Percentiles rank a stretch among this genome's conserved stretches.
phyloP scores from a whole-genome alignment of 2,888 invertebrate species.

The Lasioglossum calceatum region DNA sequence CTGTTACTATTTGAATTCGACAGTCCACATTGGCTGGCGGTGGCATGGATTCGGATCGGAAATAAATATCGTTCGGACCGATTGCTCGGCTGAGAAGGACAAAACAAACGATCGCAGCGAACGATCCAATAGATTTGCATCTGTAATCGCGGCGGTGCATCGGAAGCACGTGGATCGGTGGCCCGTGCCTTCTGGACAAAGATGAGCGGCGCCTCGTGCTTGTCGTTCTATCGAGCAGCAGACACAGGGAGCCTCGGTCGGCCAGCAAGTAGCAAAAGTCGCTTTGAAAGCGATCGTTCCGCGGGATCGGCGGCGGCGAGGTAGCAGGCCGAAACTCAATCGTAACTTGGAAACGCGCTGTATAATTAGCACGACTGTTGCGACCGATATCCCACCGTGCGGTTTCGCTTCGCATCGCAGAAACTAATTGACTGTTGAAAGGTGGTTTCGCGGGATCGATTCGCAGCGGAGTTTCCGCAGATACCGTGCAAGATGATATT shows the following conservation, averaged over 20 bases:
- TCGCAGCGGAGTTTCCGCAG: constrained; percentile 45
- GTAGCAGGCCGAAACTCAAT: constrained; percentile 62
- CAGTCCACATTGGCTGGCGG: neutral
- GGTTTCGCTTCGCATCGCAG: constrained; percentile 55
- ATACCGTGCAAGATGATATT: constrained; percentile 41
- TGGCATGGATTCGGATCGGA: neutral
- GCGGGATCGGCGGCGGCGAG: constrained; percentile 59
- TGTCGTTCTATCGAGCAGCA: neutral
- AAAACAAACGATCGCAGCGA: neutral
- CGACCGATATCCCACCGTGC: constrained; percentile 57
- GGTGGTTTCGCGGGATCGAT: constrained; percentile 54
- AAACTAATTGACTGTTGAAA: constrained; percentile 64
- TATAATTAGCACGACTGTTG: constrained; percentile 63
- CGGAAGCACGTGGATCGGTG: constrained; percentile 9
- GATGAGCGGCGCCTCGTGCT: neutral
- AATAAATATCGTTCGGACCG: constrained; percentile 23
- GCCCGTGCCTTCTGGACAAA: neutral
- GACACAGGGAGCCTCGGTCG: constrained; percentile 9
- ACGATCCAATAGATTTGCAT: constrained; percentile 35
- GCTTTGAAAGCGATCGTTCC: constrained; percentile 29
- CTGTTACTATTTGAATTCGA: neutral
- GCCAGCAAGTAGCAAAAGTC: constrained; percentile 20
- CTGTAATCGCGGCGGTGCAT: constrained; percentile 29
- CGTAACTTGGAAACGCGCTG: constrained; percentile 60
- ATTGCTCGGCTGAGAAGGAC: neutral